A percentile compares a stretch with the other conserved stretches of the same genome.
phyloP scores from a whole-genome alignment of 2,113 vertebrate species.

The Picathartes gymnocephalus region DNA sequence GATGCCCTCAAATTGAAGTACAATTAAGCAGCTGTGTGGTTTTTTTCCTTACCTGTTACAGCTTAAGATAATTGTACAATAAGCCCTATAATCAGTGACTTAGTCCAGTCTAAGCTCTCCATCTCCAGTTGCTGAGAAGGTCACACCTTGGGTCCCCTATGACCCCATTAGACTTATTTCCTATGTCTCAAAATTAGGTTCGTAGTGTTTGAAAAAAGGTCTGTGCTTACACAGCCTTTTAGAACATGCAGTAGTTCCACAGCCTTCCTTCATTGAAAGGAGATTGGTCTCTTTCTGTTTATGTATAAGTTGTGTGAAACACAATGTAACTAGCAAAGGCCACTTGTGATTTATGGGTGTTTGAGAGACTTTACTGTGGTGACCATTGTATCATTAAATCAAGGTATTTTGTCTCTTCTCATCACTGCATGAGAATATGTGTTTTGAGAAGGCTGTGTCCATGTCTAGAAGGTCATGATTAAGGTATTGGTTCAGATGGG shows the following conservation, averaged over 20 bases:
- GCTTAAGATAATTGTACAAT: not conserved
- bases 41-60: not conserved
- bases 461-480: not conserved
- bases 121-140: not conserved
- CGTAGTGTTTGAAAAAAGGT: not conserved
- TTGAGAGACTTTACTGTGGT: not conserved
- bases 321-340: accelerated
- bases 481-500: not conserved
- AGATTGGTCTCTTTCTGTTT: not conserved
- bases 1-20: not conserved
- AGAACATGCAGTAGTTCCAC: not conserved
- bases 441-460: not conserved
- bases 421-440: not conserved
- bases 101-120: not conserved
- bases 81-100: not conserved
- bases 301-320: not conserved
- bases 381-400: not conserved
- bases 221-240: not conserved
- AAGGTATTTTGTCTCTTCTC: not conserved
- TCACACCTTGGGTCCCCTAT: not conserved
- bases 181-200: not conserved
- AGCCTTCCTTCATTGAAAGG: not conserved
- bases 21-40: not conserved
- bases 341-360: not conserved
- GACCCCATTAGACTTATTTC: not conserved